Base-by-base conservation (phyloP, 2,113 vertebrate genomes). In the Plectropomus leopardus region DNA sequence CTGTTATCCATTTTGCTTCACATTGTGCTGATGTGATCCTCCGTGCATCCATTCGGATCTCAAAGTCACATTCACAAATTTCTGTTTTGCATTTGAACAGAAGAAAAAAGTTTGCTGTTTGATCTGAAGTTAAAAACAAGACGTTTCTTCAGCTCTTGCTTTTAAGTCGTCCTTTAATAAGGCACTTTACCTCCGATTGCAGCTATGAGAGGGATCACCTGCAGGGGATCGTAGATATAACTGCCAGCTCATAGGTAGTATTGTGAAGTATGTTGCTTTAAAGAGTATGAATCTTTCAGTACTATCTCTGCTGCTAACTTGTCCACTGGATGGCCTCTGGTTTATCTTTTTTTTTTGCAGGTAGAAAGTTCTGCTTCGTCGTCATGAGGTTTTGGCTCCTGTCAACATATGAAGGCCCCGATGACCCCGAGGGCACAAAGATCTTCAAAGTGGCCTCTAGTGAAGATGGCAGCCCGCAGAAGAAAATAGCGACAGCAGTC, bases 401-500 rank as follows among this genome's bases (percentile, higher is more conserved):
- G 78, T 88, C 92, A 0, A 50, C 80, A 8, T 80, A 76, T 0
- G 88, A 92, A 28, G 87, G 88, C 7, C 88, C 89, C 0, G 83
- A 94, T 1, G 92, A 93, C 86, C 92, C 89, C 0, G 87, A 93
- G 64, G 86, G 36, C 14, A 61, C 77, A 0, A 80, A 59, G 7
- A 89, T 94, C 76, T 93, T 94, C 74, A 91, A 63, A 65, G 82
- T 93, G 75, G 17, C 80, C 16, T 14, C 77, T 0, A 10, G 55
- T 23, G 61, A 28, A 44, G 88, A 92, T 0, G 70, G 78, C 1
- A 5, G 11, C 44, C 64, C 80, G 0, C 64, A 71, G 55, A 92
- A 79, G 83, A 93, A 86, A 82, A 82, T 92, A 19, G 84, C 76
- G 13, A 94, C 92, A 0, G 92, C 93, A 0, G 91, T 93, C 16